These are phyloP conservation scores for Pyrrhosoma nymphula DNA, from an alignment of 2,888 invertebrate genomes.

Conservation along the genomic window DNA sequence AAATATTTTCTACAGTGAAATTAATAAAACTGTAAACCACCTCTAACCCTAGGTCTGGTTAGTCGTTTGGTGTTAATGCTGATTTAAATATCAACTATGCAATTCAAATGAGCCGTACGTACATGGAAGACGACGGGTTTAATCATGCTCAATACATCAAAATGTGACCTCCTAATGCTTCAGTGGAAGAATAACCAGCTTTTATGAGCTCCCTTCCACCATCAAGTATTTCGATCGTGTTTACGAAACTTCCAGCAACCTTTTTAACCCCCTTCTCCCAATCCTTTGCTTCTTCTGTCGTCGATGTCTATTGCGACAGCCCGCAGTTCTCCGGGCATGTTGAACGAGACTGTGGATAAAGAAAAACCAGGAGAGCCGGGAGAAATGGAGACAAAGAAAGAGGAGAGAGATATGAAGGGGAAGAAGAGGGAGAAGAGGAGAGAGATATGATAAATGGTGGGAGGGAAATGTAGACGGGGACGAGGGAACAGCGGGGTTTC, in stretches of 20 bases:
- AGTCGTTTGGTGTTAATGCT: no score
- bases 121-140: neutral
- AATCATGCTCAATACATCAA: neutral
- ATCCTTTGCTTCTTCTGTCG: neutral
- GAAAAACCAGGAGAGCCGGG: conserved; percentile 25
- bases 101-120: neutral
- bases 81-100: no score
- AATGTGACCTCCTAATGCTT: neutral
- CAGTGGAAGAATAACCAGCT: neutral
- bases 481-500: conserved; percentile 61
- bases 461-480: conserved; percentile 62
- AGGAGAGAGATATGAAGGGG: neutral
- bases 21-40: no score
- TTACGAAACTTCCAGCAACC: conserved; percentile 32
- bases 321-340: conserved; percentile 37
- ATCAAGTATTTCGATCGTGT: neutral
- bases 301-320: conserved; percentile 44
- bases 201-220: neutral
- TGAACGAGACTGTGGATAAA: neutral
- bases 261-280: neutral
- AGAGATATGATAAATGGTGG: conserved; percentile 64
- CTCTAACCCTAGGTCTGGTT: no score
- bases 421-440: neutral
- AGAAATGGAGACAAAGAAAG: neutral
- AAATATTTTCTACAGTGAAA: no score